phyloP scores from a whole-genome alignment of 2,113 vertebrate genomes.

The Oreochromis niloticus region DNA sequence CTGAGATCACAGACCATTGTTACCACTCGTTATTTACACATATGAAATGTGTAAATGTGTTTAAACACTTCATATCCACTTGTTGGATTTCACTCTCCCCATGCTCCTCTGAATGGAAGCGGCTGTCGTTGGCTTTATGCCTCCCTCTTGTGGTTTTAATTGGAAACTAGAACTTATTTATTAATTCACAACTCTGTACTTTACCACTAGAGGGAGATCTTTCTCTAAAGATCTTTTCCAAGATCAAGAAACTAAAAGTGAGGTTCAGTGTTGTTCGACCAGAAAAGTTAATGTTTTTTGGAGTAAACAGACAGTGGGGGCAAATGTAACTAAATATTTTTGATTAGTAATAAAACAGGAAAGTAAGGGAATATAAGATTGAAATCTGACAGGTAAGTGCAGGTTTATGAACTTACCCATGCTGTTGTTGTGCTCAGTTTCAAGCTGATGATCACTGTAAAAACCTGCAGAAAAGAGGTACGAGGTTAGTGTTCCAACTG shows the following conservation, averaged over 20 bases:
- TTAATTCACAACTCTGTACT: background rate
- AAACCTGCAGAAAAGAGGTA: constrained; percentile 66
- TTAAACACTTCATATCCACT: background rate
- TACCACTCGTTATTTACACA: no score
- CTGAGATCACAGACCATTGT: background rate
- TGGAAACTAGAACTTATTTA: background rate
- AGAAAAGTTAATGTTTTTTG: background rate
- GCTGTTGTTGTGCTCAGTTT: constrained; percentile 63
- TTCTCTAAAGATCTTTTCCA: background rate
- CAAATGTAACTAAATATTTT: background rate
- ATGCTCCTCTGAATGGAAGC: background rate
- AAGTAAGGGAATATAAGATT: background rate
- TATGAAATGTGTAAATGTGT: background rate
- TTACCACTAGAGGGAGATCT: constrained; percentile 38
- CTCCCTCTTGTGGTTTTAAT: constrained; percentile 48
- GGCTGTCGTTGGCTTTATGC: background rate
- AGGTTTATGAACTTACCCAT: constrained; percentile 57
- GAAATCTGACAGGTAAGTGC: background rate
- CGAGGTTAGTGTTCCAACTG: background rate
- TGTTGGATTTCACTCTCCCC: background rate
- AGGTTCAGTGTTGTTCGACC: background rate
- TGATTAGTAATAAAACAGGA: background rate
- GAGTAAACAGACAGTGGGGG: background rate
- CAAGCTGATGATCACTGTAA: constrained; percentile 68
- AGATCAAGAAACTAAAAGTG: background rate